phyloP scores from a whole-genome alignment of 2,888 invertebrate genomes.

The Trypoxylon attenuatum region DNA sequence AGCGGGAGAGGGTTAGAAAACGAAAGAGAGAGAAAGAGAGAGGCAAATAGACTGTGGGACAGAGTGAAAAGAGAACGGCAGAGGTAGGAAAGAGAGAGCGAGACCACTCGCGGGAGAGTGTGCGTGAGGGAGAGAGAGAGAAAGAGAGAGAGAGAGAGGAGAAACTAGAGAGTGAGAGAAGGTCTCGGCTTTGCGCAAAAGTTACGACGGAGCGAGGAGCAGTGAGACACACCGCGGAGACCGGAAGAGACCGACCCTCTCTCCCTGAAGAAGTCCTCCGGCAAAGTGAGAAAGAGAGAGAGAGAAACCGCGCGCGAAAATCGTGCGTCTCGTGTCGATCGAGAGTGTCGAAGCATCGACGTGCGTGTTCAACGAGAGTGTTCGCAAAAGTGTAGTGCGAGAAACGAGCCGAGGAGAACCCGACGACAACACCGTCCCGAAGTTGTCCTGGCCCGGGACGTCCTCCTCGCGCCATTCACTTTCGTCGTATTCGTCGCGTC shows the following conservation, averaged over 20 bases:
- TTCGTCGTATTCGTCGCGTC: constrained; percentile 7
- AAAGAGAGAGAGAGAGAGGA: constrained; percentile 35
- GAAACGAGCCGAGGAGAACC: constrained; percentile 24
- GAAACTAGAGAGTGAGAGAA: constrained; percentile 53
- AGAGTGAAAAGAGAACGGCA: too few species aligned
- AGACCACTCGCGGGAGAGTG: constrained; percentile 28
- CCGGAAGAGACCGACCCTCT: constrained; percentile 68
- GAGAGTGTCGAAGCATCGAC: constrained; percentile 23
- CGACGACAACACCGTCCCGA: constrained; percentile 15
- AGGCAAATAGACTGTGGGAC: constrained; percentile 27
- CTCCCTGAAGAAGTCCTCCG: constrained; percentile 60
- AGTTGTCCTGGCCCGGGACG: constrained; percentile 1
- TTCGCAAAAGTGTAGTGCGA: constrained; percentile 17
- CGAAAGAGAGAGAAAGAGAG: constrained; percentile 19
- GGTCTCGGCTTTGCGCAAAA: constrained; percentile 70
- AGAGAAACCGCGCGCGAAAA: constrained; percentile 34
- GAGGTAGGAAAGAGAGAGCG: constrained; percentile 22
- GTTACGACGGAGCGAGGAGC: constrained; percentile 64
- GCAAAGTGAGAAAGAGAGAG: constrained; percentile 34
- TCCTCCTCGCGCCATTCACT: constrained; percentile 3
- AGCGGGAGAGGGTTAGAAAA: constrained; percentile 23
- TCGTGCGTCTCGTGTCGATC: constrained; percentile 31
- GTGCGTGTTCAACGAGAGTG: constrained; percentile 8
- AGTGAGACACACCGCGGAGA: constrained; percentile 67
- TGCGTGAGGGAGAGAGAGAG: constrained; percentile 31